These are phyloP conservation scores for Petrophora chlorosata DNA, from an alignment of 2,888 invertebrate species.

Conservation along the genomic window DNA sequence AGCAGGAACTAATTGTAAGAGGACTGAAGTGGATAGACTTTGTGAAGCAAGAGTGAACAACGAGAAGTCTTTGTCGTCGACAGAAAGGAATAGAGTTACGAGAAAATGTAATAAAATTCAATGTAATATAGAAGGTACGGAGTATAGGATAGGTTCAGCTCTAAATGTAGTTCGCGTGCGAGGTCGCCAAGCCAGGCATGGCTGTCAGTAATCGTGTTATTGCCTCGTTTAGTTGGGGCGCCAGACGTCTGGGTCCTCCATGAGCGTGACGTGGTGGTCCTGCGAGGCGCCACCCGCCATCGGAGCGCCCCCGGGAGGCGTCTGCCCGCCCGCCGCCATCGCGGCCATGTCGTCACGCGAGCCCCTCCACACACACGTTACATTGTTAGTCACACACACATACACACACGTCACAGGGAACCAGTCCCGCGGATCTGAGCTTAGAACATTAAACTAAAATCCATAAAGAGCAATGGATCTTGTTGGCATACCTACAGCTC, in stretches of 20 bases:
- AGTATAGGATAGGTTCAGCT: too few relatives aligned
- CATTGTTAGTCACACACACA: slow-evolving; percentile 21
- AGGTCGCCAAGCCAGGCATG: background rate
- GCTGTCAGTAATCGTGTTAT: slow-evolving; percentile 20
- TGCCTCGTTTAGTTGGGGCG: slow-evolving; percentile 91
- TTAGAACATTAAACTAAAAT: too few relatives aligned
- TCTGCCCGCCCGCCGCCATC: slow-evolving; percentile 87
- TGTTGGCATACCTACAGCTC: too few relatives aligned
- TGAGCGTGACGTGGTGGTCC: slow-evolving; percentile 91
- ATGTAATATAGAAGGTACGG: too few relatives aligned
- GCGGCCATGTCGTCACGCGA: slow-evolving; percentile 93
- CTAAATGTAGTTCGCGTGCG: background rate
- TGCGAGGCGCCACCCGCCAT: slow-evolving; percentile 50
- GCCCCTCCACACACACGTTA: slow-evolving; percentile 82
- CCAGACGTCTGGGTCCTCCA: slow-evolving; percentile 97
- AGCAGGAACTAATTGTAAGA: too few relatives aligned
- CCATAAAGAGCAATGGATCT: too few relatives aligned
- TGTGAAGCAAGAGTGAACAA: too few relatives aligned
- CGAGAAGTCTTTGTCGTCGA: too few relatives aligned
- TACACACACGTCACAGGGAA: background rate
- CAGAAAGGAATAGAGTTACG: too few relatives aligned
- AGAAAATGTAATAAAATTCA: too few relatives aligned
- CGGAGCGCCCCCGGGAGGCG: slow-evolving; percentile 84
- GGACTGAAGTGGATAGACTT: too few relatives aligned
- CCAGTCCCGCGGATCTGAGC: too few relatives aligned